Evolutionary conservation across 2,113 vertebrate species (phyloP).

Genomic region (Taxidea taxus): DNA sequence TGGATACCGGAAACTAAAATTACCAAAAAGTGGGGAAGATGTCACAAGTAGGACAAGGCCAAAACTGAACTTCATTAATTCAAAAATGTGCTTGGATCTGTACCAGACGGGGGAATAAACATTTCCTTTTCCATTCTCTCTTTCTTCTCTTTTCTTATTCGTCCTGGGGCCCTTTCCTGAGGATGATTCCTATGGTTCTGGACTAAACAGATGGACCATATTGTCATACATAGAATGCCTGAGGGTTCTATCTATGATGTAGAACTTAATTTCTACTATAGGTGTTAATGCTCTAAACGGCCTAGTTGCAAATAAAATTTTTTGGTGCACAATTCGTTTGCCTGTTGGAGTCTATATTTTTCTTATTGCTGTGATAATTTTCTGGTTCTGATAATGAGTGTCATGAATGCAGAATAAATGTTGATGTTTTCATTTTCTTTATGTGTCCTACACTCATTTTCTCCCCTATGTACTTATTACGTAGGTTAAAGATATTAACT

Average conservation of each 20-base stretch:
- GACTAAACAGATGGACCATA: background rate
- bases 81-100: background rate
- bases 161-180: background rate
- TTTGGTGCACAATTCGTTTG: background rate
- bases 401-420: background rate
- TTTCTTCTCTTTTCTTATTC: background rate
- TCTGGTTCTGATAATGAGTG: slow-evolving; percentile 14
- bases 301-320: background rate
- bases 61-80: background rate
- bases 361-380: background rate
- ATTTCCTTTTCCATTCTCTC: background rate
- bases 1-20: background rate
- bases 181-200: background rate
- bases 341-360: background rate
- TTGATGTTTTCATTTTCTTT: slow-evolving; percentile 22
- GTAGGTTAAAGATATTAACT: slow-evolving; percentile 3
- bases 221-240: background rate
- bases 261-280: background rate
- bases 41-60: background rate
- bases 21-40: background rate
- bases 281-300: background rate
- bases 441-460: background rate
- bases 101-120: background rate
- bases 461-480: background rate
- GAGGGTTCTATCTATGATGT: background rate